Evolutionary conservation across 2,113 vertebrate genomes (phyloP).

Genomic region (Eclectus roratus): DNA sequence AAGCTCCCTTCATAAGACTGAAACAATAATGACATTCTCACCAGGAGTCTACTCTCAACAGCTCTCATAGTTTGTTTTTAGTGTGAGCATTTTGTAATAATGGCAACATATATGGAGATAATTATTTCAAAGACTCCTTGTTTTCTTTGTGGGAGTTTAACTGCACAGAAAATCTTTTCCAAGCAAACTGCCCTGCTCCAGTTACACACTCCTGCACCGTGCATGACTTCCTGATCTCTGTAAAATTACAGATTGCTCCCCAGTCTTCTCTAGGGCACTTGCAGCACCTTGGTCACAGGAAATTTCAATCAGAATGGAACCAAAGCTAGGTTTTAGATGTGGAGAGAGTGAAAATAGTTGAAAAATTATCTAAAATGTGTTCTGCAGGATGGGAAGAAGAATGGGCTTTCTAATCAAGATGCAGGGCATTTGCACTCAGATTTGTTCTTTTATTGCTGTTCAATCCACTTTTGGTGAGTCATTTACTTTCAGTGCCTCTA

Average conservation of each 20-base stretch:
- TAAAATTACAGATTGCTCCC: not conserved
- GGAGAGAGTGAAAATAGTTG: not conserved
- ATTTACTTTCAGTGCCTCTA: not conserved
- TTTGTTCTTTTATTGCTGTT: not conserved
- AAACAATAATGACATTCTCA: not conserved
- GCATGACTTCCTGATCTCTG: not conserved
- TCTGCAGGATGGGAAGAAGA: not conserved
- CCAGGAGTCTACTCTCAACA: not conserved
- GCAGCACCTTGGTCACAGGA: not conserved
- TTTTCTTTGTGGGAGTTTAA: not conserved
- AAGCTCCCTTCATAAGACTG: not conserved
- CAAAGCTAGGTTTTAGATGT: not conserved
- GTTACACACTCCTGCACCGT: not conserved
- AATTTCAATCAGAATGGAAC: not conserved
- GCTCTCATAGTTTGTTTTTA: not conserved
- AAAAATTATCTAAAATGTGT: not conserved
- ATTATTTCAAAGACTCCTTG: not conserved
- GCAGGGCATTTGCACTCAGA: not conserved
- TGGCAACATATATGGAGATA: not conserved
- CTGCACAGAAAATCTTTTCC: not conserved
- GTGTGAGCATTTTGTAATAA: not conserved
- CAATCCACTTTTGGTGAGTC: not conserved
- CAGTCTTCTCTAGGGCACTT: not conserved
- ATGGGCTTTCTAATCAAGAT: not conserved
- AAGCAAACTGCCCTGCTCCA: not conserved